phyloP scores from a whole-genome alignment of 2,113 vertebrate genomes.

The Tylochromis polylepis region DNA sequence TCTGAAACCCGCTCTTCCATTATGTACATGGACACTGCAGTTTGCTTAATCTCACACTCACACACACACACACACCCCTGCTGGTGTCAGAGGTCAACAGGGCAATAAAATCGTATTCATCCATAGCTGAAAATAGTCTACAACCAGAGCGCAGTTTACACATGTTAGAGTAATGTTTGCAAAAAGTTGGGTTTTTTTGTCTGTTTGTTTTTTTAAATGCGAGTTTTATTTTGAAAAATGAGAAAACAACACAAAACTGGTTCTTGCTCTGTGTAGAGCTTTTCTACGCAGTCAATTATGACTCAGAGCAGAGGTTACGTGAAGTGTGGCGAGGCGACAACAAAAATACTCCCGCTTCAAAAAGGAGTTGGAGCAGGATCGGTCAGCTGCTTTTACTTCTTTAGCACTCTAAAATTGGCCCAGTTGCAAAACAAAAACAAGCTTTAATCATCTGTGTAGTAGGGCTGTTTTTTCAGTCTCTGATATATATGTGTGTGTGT shows the following conservation, averaged over 20 bases:
- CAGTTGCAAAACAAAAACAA: background rate
- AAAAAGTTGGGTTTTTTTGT: background rate
- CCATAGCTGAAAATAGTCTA: background rate
- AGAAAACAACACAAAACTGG: background rate
- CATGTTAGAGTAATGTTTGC: background rate
- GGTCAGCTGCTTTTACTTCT: background rate
- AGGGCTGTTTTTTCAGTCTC: background rate
- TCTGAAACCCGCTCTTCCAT: background rate
- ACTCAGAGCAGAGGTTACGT: background rate
- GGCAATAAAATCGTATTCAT: accelerated
- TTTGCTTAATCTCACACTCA: background rate
- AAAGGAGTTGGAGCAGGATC: background rate
- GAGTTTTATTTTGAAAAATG: background rate
- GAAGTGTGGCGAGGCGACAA: background rate
- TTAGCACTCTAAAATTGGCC: background rate
- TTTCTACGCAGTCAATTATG: background rate
- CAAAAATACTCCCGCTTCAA: background rate
- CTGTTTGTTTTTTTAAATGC: background rate
- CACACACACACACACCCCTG: background rate
- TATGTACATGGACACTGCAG: background rate
- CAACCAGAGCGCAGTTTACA: background rate
- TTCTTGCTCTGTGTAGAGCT: background rate
- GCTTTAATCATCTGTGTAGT: background rate
- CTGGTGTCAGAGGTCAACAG: background rate
- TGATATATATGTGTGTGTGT: background rate